These are phyloP conservation scores for Teinopalpus imperialis DNA, from an alignment of 2,888 invertebrate species.

Conservation along the genomic window DNA sequence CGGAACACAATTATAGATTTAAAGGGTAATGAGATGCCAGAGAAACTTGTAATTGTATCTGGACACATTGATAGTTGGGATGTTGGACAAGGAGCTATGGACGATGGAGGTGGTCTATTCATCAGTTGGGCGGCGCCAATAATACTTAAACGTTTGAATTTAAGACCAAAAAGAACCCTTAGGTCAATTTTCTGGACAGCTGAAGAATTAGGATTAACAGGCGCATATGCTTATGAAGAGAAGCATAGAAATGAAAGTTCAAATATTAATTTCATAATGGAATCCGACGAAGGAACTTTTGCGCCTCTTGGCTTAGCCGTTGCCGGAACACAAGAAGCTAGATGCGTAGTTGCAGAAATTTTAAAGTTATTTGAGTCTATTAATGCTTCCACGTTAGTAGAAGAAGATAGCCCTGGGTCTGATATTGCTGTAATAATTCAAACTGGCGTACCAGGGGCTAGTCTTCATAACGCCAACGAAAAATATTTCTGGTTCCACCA, in stretches of 20 bases:
- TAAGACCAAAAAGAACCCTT: slow-evolving; percentile 87
- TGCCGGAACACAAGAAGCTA: slow-evolving; percentile 82
- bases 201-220: slow-evolving; percentile 88
- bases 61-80: slow-evolving; percentile 95
- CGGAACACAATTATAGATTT: slow-evolving; percentile 89
- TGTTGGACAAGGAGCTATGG: slow-evolving; percentile 93
- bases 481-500: slow-evolving; percentile 90
- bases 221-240: slow-evolving; percentile 84
- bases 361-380: slow-evolving; percentile 85
- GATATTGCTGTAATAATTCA: slow-evolving; percentile 85
- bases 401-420: slow-evolving; percentile 83
- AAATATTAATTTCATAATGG: slow-evolving; percentile 89
- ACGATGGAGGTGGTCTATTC: slow-evolving; percentile 91
- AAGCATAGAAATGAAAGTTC: slow-evolving; percentile 78
- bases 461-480: slow-evolving; percentile 85
- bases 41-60: slow-evolving; percentile 86
- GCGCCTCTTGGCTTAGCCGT: slow-evolving; percentile 86
- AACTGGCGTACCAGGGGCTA: slow-evolving; percentile 87
- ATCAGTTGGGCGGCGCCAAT: slow-evolving; percentile 89
- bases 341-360: slow-evolving; percentile 86
- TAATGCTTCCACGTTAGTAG: slow-evolving; percentile 84
- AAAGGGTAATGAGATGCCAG: slow-evolving; percentile 69
- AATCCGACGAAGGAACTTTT: slow-evolving; percentile 92
- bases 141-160: slow-evolving; percentile 83
- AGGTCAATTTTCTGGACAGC: slow-evolving; percentile 90